Evolutionary conservation across 2,888 invertebrate species (phyloP), one percentile per base, ranked within the genome.

Genomic region (Clepsis dumicolana): DNA sequence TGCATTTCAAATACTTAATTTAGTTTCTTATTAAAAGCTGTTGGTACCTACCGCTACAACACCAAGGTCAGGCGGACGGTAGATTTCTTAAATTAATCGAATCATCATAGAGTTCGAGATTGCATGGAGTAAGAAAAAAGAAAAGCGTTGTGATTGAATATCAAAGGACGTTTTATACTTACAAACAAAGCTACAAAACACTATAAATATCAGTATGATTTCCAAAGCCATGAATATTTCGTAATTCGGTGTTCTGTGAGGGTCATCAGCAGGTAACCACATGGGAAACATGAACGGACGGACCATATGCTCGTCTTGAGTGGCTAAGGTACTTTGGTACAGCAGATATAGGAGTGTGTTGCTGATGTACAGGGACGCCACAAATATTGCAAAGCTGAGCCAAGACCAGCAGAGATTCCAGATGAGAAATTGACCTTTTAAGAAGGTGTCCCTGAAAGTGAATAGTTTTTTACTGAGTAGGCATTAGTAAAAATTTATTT

Each of bases 201-300:
- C 75, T 32, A 80, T 71, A n/a, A 80, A 25, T 54, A 71, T 68
- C 32, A 80, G 35, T 10, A 71, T 18, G 3, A 78, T 65, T 60
- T 89, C 62, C 0, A 83, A 0, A 12, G 73, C 1, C 12, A 89
- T 57, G 44, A 90, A 85, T 2, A 86, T 38, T 80, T 91, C 91
- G 67, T 89, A 91, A 65, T 85, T 85, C 0, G 91, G 91, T 8
- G 88, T 82, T 25, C 84, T 77, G 70, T 87, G 85, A 0, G 87
- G 83, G 62, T 90, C 89, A 38, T 88, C 88, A 10, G 81, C 25
- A 0, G 90, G 89, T 1, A 91, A 74, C 89, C 89, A 90, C 71
- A 89, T 70, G 0, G 89, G 87, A 62, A 88, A 89, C 1, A 82
- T 77, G 1, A 91, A 71, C 0, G 90, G 91, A 32, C 89, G 79